Evolutionary conservation across 2,888 invertebrate species (phyloP), one percentile per base, ranked within the genome.

Genomic region (Pherbina coryleti): DNA sequence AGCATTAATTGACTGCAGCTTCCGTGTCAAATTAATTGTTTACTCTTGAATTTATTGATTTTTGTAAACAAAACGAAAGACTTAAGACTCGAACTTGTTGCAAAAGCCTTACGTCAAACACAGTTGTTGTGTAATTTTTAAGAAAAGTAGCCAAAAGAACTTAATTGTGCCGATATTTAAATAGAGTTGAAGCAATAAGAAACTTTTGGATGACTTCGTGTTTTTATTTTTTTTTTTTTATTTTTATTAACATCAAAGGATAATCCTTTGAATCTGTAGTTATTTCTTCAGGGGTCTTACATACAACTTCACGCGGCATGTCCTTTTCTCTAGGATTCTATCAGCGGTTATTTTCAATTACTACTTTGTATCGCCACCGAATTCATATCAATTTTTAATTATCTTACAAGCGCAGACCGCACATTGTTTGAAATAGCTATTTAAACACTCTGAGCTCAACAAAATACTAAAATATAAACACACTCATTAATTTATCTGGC

Each of bases 1-100:
- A 75, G 60, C 70, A 57, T 70, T 75, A 75, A 78, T 67, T 78
- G 78, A 78, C 60, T 75, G 70, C 75, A 75, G 75, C 78, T 75
- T 74, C 78, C 70, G 78, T 75, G 60, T 37, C 75, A 55, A 60
- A 28, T 28, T 14, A 19, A 25, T 70, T 34, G 17, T 44, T n/a
- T 70, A 31, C 34, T 14, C 17, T 60, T 55, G 2, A n/a, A 28
- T 72, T 19, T 31, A 37, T 72, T 55, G 55, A n/a, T 34, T 72
- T 44, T 44, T 72, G 55, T 31, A 28, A 37, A 14, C 19, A 11
- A 55, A 44, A 19, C 44, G 67, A 67, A 67, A 67, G 67, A 67
- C 37, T 67, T 37, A 67, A 19, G 67, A 34, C n/a, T 22, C 19
- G 37, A 67, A 67, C 67, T 44, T 67, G 67, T n/a, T 67, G 7